These are phyloP conservation scores for Piezodorus guildinii DNA, from an alignment of 1,140 invertebrate species.

Conservation along the genomic window DNA sequence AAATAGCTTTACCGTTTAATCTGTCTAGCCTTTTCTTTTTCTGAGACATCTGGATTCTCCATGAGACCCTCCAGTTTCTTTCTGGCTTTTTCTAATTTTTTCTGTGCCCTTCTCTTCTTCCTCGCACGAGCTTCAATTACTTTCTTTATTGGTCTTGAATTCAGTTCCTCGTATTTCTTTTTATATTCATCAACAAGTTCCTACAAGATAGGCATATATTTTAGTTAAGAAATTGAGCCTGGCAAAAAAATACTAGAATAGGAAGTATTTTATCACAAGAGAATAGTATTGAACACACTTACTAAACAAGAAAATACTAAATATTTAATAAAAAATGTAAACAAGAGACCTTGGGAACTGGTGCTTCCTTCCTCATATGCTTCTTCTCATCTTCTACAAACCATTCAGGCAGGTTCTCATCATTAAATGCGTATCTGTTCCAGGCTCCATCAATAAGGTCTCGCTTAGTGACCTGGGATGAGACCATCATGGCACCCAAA, in stretches of 20 bases:
- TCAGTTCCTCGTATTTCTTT: constrained; percentile 71
- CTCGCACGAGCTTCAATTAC: constrained; percentile 95
- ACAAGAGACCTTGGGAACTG: constrained; percentile 30
- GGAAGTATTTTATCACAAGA: no score
- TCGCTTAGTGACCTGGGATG: constrained; percentile 70
- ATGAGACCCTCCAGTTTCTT: constrained; percentile 88
- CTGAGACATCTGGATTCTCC: constrained; percentile 78
- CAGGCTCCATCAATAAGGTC: constrained; percentile 79
- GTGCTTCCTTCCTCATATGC: constrained; percentile 57
- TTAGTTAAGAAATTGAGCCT: no score
- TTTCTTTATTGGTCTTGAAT: constrained; percentile 93
- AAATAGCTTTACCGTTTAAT: constrained; percentile 61
- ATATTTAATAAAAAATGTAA: neutral
- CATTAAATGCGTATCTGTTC: constrained; percentile 83
- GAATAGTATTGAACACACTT: no score
- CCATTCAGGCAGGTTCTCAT: constrained; percentile 88
- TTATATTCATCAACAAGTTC: constrained; percentile 61
- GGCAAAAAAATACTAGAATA: no score
- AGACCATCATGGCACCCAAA: constrained; percentile 68
- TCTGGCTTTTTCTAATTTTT: constrained; percentile 82
- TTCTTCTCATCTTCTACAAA: constrained; percentile 89
- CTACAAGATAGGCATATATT: constrained; percentile 31
- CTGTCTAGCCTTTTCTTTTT: constrained; percentile 84
- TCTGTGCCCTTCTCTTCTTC: constrained; percentile 81
- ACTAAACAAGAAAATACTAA: no score